Conservation (phyloP, 2,113 vertebrate genomes). For the Paratilapia polleni region DNA sequence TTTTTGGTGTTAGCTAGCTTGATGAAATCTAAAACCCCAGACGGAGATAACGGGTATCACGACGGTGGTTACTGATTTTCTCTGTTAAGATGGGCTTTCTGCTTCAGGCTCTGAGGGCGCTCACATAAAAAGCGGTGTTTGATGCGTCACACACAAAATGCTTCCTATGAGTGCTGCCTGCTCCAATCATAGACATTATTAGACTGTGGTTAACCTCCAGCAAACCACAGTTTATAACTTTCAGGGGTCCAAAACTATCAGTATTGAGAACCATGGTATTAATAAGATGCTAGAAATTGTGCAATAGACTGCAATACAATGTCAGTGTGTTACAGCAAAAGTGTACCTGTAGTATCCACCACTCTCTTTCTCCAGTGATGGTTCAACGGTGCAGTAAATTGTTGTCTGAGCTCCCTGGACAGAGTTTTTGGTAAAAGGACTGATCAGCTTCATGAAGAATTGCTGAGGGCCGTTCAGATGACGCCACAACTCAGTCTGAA, state of each 20-base stretch:
- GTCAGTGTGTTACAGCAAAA: background rate
- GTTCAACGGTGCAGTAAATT: conserved; percentile 82
- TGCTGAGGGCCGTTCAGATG: conserved; percentile 67
- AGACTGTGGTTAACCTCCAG: no score
- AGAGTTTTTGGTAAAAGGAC: conserved; percentile 78
- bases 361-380: conserved; percentile 73
- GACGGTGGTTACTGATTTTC: no score
- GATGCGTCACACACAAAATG: background rate
- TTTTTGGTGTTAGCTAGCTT: no score
- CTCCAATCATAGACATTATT: no score
- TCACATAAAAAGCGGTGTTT: background rate
- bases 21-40: no score
- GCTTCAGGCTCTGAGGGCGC: background rate
- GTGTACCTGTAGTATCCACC: conserved; percentile 82
- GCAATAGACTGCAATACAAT: background rate
- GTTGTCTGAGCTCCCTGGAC: conserved; percentile 81
- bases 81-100: no score
- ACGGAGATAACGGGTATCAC: no score
- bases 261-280: background rate
- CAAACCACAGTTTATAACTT: background rate
- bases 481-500: conserved; percentile 80
- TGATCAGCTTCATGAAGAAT: conserved; percentile 62
- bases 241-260: background rate
- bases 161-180: background rate
- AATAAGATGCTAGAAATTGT: background rate